Conservation (phyloP, 2,113 vertebrate species). For the Rallus limicola region DNA sequence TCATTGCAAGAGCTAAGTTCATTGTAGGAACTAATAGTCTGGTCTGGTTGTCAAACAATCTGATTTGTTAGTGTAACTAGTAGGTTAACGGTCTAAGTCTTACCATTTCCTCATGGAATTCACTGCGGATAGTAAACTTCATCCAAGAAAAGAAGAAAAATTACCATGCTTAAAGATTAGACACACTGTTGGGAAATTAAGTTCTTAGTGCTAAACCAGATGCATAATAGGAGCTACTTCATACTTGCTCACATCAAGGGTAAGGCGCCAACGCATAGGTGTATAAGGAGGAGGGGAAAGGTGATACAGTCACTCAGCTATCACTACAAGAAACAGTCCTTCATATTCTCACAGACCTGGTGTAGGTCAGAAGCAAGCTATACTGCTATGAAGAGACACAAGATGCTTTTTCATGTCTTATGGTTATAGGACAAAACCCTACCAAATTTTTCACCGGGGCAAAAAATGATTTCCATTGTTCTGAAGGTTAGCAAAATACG, state of each 20-base stretch:
- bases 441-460: neutral
- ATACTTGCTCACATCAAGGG: neutral
- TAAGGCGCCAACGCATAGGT: neutral
- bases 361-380: neutral
- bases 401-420: neutral
- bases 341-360: neutral
- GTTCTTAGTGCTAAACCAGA: constrained; percentile 20
- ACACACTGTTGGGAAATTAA: neutral
- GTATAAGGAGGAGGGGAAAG: neutral
- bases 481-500: neutral
- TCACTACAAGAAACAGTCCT: neutral
- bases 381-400: neutral
- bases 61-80: constrained; percentile 61
- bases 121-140: neutral
- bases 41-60: constrained; percentile 28
- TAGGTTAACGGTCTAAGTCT: constrained; percentile 32
- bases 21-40: constrained; percentile 46
- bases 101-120: constrained; percentile 1
- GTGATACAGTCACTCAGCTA: neutral
- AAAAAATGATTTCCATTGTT: neutral
- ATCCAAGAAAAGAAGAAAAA: constrained; percentile 4
- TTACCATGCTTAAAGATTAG: constrained; percentile 33
- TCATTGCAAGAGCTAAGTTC: constrained; percentile 43
- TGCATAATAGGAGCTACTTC: neutral
- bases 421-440: neutral